A percentile compares a stretch with the other conserved stretches of the same genome.
These are phyloP conservation scores for Eurytoma californica DNA, from an alignment of 2,888 invertebrate species.

Conservation along the genomic window DNA sequence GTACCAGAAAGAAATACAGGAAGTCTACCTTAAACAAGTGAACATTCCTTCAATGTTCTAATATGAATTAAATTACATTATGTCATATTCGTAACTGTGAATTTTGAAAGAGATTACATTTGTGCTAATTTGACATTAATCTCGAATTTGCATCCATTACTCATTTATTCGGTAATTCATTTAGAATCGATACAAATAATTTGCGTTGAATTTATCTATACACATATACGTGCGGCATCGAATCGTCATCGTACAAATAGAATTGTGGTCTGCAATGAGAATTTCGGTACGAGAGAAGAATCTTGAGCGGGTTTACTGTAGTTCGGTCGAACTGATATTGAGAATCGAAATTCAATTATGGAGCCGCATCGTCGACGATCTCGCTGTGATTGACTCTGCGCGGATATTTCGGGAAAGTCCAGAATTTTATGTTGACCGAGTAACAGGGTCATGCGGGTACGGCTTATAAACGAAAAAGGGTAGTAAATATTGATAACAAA, in stretches of 20 bases:
- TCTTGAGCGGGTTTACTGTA: not conserved
- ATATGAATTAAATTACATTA: too few species aligned
- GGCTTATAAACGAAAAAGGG: too few species aligned
- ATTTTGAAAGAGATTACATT: too few species aligned
- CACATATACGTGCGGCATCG: not conserved
- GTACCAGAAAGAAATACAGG: too few species aligned
- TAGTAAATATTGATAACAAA: too few species aligned
- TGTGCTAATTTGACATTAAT: not conserved
- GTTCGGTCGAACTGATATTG: constrained; percentile 24
- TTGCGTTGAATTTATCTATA: not conserved
- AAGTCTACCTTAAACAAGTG: too few species aligned
- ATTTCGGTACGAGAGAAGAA: constrained; percentile 7
- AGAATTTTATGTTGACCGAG: too few species aligned
- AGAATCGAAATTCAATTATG: constrained; percentile 45
- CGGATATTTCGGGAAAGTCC: constrained; percentile 13
- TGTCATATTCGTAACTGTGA: too few species aligned
- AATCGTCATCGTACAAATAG: not conserved
- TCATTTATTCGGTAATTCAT: not conserved
- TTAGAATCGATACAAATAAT: constrained; percentile 11
- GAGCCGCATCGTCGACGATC: constrained; percentile 17
- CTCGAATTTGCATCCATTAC: not conserved
- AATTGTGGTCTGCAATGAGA: not conserved
- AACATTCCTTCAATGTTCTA: too few species aligned
- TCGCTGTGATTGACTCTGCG: constrained; percentile 17
- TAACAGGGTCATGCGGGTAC: too few species aligned